phyloP scores from a whole-genome alignment of 2,113 vertebrate genomes.

The Actenoides lindsayi region DNA sequence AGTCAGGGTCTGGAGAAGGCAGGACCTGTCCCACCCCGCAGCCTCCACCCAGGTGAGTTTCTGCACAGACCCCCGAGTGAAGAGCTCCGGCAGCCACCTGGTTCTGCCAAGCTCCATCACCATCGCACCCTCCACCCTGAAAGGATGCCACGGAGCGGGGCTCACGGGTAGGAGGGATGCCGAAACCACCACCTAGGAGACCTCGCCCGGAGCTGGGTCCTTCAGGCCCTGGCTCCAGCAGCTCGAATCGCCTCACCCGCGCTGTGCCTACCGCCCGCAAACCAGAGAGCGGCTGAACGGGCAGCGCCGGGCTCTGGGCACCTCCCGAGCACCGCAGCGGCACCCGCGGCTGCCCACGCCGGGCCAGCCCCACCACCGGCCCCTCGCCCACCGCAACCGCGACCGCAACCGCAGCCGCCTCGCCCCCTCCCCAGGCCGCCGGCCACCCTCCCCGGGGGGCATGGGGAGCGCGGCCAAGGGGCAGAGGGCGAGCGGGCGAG shows the following conservation, averaged over 20 bases:
- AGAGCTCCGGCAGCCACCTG: background rate
- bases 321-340: background rate
- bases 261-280: fast-evolving
- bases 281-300: background rate
- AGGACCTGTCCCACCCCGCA: background rate
- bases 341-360: background rate
- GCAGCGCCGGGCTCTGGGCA: background rate
- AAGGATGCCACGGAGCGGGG: background rate
- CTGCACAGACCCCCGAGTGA: fast-evolving
- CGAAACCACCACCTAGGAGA: fast-evolving
- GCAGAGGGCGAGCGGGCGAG: no score
- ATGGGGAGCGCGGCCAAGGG: no score
- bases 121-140: background rate
- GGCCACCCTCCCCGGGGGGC: background rate
- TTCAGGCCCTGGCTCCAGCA: background rate
- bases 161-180: fast-evolving
- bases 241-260: fast-evolving
- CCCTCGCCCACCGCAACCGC: background rate
- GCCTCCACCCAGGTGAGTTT: background rate
- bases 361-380: background rate
- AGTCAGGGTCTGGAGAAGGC: background rate
- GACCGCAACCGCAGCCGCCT: background rate
- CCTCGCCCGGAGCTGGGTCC: background rate
- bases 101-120: background rate
- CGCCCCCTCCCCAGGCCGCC: background rate